A percentile compares a stretch with the other conserved stretches of the same genome.
Conservation (phyloP, 2,888 invertebrate species). For the Eudemis profundana region DNA sequence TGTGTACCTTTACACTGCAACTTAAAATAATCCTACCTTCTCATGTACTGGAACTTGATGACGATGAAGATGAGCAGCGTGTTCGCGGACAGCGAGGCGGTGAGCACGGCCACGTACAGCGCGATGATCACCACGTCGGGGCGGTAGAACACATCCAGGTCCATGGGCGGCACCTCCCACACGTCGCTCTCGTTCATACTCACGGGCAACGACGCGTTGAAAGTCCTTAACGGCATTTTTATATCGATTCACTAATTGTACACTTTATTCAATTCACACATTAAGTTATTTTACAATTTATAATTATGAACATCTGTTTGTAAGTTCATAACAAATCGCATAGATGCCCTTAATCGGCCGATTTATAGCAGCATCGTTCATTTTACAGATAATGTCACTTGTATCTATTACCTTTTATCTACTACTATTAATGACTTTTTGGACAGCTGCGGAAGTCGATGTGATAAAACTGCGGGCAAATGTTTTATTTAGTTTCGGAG, state of each 20-base stretch:
- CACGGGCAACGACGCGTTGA: constrained; percentile 53
- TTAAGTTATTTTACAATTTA: too few relatives aligned
- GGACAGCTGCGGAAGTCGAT: neutral
- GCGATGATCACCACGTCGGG: constrained; percentile 84
- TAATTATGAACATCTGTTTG: neutral
- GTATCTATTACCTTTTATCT: constrained; percentile 15
- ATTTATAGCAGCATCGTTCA: constrained; percentile 17
- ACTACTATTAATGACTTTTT: constrained; percentile 4
- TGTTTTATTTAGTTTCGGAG: neutral
- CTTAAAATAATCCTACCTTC: constrained; percentile 84
- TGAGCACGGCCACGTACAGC: constrained; percentile 87
- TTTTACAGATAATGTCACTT: constrained; percentile 23
- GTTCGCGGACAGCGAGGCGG: constrained; percentile 88
- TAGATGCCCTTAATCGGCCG: too few relatives aligned
- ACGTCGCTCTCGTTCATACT: constrained; percentile 60
- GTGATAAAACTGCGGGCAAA: constrained; percentile 11
- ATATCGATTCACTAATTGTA: neutral
- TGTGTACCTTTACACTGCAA: too few relatives aligned
- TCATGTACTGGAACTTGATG: constrained; percentile 89
- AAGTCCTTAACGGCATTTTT: constrained; percentile 53
- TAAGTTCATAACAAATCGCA: too few relatives aligned
- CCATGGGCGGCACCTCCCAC: constrained; percentile 61
- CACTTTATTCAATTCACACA: neutral
- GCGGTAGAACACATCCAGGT: constrained; percentile 73
- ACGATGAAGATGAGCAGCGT: constrained; percentile 89